These are phyloP conservation scores for Standfussiana lucernea DNA, from an alignment of 2,888 invertebrate genomes.

Conservation along the genomic window DNA sequence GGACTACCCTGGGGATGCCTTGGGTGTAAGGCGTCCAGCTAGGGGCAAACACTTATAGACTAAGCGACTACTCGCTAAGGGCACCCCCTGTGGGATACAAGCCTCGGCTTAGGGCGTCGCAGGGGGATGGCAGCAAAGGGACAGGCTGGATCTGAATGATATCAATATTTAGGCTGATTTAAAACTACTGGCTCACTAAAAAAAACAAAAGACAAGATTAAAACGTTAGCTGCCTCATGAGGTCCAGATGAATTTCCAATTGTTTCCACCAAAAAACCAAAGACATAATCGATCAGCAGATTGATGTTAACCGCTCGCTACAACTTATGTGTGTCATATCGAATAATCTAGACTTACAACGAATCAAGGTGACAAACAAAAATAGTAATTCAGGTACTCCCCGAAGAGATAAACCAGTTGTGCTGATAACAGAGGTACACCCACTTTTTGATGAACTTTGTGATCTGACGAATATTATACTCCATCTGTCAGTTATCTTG, in stretches of 20 bases:
- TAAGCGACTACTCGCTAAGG: no score
- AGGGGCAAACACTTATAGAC: no score
- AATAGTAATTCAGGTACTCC: slow-evolving; percentile 8
- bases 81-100: no score
- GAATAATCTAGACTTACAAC: slow-evolving; percentile 8
- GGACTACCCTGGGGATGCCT: no score
- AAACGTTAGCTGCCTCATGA: background rate
- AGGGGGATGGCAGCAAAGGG: no score
- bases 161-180: no score
- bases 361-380: slow-evolving; percentile 8
- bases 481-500: background rate
- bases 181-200: no score
- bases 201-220: background rate
- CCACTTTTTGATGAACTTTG: slow-evolving; percentile 20
- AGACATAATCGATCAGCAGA: background rate
- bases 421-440: slow-evolving; percentile 25
- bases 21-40: no score
- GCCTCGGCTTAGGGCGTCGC: no score
- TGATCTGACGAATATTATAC: no score
- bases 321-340: background rate
- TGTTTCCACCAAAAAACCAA: background rate
- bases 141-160: no score
- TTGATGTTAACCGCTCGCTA: background rate
- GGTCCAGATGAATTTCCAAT: background rate
- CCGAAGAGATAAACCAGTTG: slow-evolving; percentile 15